A percentile compares a stretch with the other conserved stretches of the same genome.
Conservation (phyloP, 2,113 vertebrate genomes). For the Phasianus colchicus region DNA sequence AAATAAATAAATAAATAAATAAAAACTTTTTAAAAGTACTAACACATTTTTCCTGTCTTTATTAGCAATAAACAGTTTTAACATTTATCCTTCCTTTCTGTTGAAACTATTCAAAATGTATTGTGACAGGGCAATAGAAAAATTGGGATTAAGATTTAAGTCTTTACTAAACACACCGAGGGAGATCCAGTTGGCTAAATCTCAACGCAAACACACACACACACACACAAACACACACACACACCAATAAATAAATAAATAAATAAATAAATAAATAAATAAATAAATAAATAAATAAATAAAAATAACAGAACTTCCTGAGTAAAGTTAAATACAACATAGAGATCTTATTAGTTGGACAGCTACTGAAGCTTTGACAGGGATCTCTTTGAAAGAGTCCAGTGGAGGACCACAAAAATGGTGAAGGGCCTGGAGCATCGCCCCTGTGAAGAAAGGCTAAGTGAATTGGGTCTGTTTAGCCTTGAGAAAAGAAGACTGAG, state of each 20-base stretch:
- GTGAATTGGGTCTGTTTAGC: too few relatives aligned
- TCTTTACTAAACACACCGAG: neutral
- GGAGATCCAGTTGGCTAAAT: neutral
- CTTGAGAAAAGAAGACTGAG: too few relatives aligned
- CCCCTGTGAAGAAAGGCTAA: too few relatives aligned
- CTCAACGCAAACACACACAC: neutral
- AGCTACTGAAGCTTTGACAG: neutral
- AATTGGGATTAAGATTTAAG: neutral
- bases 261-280: neutral
- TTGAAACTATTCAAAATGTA: neutral
- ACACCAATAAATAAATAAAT: too few relatives aligned
- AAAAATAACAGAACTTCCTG: neutral
- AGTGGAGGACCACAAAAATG: too few relatives aligned
- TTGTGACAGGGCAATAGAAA: neutral
- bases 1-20: fast-evolving
- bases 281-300: neutral
- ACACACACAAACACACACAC: too few relatives aligned
- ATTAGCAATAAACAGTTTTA: neutral
- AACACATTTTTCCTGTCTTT: neutral
- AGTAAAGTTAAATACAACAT: neutral
- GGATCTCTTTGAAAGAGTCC: too few relatives aligned
- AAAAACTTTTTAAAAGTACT: neutral
- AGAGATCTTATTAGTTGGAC: neutral
- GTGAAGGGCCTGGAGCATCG: too few relatives aligned
- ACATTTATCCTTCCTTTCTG: neutral